Base-by-base conservation (phyloP, 1,140 invertebrate genomes). In the Neodiprion lecontei region DNA sequence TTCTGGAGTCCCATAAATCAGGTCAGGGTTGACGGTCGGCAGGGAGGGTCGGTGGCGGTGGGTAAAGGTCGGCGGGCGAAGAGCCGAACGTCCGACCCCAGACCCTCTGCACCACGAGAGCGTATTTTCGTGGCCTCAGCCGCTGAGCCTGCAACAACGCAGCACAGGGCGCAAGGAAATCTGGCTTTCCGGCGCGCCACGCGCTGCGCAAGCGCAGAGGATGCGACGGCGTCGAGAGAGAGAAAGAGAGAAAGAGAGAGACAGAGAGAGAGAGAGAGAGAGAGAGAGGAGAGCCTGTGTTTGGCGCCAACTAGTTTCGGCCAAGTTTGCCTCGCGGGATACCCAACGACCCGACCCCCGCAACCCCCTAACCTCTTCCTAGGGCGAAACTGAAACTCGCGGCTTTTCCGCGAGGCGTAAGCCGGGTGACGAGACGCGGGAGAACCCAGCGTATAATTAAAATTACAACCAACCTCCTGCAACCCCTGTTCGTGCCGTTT, bases 1-100 rank as follows among this genome's bases (percentile, higher is more conserved):
- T 88, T 87, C 83, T 80, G 87, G 86, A 87, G 86, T 88, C 84
- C n/a, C 86, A 88, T 88, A 88, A 88, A 88, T 88, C 87, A 88
- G 87, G 87, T 88, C 87, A 88, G 87, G 87, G 87, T 88, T 88
- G 86, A 83, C 84, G 77, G 82, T 82, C 82, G 80, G 79, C 85
- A 81, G 81, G 83, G 82, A 21, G 17, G 61, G 61, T 65, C 72
- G 74, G 79, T 69, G 75, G 65, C 72, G 81, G 81, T 77, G 76
- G 83, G 84, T 87, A 88, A 88, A 88, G 86, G 87, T 88, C 87
- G 85, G 84, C 84, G 82, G 85, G 84, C 87, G 85, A 84, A 83
- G 80, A 84, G 78, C 81, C 81, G 82, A 77, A 79, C 79, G 76
- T 74, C 66, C 74, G 65, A 80, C 78, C 79, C 70, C 76, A 69